Percentiles rank a stretch among this genome's conserved stretches.
Conservation (phyloP, 2,797 vertebrate genomes). For the Microctenopoma steveboyesi region DNA sequence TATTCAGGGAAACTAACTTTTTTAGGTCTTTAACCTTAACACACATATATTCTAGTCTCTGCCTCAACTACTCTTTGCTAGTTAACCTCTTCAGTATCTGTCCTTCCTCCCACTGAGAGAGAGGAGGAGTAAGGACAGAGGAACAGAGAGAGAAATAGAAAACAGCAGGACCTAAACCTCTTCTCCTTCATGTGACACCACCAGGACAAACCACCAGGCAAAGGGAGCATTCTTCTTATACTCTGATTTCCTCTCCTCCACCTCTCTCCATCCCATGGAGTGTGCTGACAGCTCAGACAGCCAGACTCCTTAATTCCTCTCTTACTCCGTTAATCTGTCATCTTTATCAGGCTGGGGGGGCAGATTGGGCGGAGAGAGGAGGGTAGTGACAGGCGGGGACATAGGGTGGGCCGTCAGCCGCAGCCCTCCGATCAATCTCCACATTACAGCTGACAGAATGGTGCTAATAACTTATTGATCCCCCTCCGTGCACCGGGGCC, state of each 20-base stretch:
- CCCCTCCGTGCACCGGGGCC: slow-evolving; percentile 85
- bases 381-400: slow-evolving; percentile 81
- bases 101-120: slow-evolving; percentile 42
- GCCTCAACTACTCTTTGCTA: slow-evolving; percentile 23
- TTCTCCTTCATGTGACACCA: slow-evolving; percentile 69
- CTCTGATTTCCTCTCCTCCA: slow-evolving; percentile 66
- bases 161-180: slow-evolving; percentile 60
- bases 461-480: slow-evolving; percentile 99
- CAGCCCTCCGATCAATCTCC: slow-evolving; percentile 97
- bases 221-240: slow-evolving; percentile 55
- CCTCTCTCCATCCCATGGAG: slow-evolving; percentile 77
- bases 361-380: slow-evolving; percentile 29
- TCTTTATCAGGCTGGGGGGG: slow-evolving; percentile 94
- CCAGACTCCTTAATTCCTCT: slow-evolving; percentile 95
- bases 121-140: slow-evolving; percentile 55
- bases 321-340: slow-evolving; percentile 99
- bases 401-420: slow-evolving; percentile 82
- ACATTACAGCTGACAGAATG: slow-evolving; percentile 99
- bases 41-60: slow-evolving; percentile 20
- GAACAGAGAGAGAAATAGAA: slow-evolving; percentile 59
- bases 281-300: slow-evolving; percentile 89
- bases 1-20: slow-evolving; percentile 19
- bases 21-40: slow-evolving; percentile 7
- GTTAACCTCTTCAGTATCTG: slow-evolving; percentile 51
- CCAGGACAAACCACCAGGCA: slow-evolving; percentile 55